phyloP scores from a whole-genome alignment of 1,140 invertebrate genomes.

The Lasioglossum albipes region DNA sequence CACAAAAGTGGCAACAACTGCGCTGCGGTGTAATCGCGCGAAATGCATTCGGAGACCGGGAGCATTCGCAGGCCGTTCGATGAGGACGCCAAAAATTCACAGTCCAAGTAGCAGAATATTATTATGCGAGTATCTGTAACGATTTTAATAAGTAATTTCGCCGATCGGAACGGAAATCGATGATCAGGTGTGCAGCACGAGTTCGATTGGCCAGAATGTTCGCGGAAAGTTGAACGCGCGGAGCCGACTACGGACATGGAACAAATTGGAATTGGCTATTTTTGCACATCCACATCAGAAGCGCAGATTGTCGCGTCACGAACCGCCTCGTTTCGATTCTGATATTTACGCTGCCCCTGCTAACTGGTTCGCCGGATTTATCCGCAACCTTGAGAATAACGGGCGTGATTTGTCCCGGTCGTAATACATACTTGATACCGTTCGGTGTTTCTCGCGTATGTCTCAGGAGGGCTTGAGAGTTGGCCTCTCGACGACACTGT shows the following conservation, averaged over 20 bases:
- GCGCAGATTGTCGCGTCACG: conserved; percentile 18
- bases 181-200: too few relatives aligned
- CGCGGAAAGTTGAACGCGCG: too few relatives aligned
- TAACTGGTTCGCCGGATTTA: conserved; percentile 40
- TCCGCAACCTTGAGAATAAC: conserved; percentile 46
- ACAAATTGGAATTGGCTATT: conserved; percentile 22
- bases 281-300: conserved; percentile 22
- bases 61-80: too few relatives aligned
- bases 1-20: neutral
- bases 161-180: too few relatives aligned
- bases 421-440: conserved; percentile 35
- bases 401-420: conserved; percentile 27
- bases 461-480: conserved; percentile 13
- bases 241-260: neutral
- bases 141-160: too few relatives aligned
- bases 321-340: conserved; percentile 7
- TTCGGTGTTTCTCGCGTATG: conserved; percentile 36
- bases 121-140: too few relatives aligned
- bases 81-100: too few relatives aligned
- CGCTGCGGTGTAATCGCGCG: too few relatives aligned
- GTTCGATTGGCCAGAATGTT: neutral
- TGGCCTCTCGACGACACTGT: conserved; percentile 57
- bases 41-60: too few relatives aligned
- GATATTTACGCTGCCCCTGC: conserved; percentile 14
- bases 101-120: too few relatives aligned